Conservation (phyloP, 2,888 invertebrate genomes). For the Subacronicta megacephala region DNA sequence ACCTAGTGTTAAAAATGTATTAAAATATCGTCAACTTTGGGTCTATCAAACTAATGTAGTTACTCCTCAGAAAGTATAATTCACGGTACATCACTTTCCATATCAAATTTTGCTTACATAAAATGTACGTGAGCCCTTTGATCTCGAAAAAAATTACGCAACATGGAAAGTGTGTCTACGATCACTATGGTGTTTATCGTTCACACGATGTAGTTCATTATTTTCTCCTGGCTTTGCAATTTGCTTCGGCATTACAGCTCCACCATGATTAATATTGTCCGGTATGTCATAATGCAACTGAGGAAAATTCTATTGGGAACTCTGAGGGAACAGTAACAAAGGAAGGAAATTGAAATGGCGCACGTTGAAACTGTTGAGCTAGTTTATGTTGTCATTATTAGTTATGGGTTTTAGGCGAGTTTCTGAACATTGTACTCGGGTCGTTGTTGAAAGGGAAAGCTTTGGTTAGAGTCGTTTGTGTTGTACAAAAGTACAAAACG, state of each 20-base stretch:
- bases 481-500: conserved; percentile 17
- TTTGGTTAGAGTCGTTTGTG: conserved; percentile 22
- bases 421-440: conserved; percentile 30
- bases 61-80: conserved; percentile 32
- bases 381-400: conserved; percentile 49
- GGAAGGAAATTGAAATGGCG: conserved; percentile 46
- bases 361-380: conserved; percentile 27
- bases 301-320: conserved; percentile 35
- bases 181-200: conserved; percentile 37
- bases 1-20: too few species aligned
- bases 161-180: conserved; percentile 55
- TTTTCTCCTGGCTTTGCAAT: conserved; percentile 36
- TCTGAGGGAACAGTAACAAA: conserved; percentile 24
- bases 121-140: conserved; percentile 44
- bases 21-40: too few species aligned
- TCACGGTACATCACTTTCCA: conserved; percentile 40
- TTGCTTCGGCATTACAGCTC: conserved; percentile 15
- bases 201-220: conserved; percentile 41
- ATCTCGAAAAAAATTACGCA: conserved; percentile 52
- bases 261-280: conserved; percentile 34
- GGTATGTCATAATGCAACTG: conserved; percentile 25
- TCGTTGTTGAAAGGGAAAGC: conserved; percentile 43
- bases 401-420: conserved; percentile 41
- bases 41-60: conserved; percentile 30
- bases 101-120: conserved; percentile 45